Evolutionary conservation across 2,888 invertebrate genomes (phyloP).

Genomic region (Nomada ruficornis): DNA sequence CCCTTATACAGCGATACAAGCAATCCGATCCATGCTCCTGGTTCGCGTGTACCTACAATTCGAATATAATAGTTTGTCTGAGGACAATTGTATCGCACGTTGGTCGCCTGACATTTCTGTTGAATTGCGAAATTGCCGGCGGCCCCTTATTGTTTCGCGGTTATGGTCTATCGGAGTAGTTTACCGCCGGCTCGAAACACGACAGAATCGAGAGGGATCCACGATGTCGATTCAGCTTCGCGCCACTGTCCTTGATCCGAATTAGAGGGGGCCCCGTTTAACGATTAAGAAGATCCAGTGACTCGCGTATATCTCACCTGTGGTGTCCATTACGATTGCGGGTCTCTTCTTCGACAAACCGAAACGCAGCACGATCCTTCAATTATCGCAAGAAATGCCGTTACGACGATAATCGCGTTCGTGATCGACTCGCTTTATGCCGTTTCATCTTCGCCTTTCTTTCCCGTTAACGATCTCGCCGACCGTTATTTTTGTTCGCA

Average conservation of each 20-base stretch:
- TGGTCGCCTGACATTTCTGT: slow-evolving; percentile 54
- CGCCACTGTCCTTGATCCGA: slow-evolving; percentile 66
- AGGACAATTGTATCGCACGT: slow-evolving; percentile 53
- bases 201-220: slow-evolving; percentile 29
- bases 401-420: slow-evolving; percentile 68
- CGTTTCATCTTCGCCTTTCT: slow-evolving; percentile 69
- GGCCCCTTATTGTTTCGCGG: slow-evolving; percentile 56
- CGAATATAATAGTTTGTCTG: slow-evolving; percentile 52
- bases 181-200: slow-evolving; percentile 23
- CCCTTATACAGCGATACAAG: slow-evolving; percentile 12
- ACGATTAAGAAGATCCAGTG: slow-evolving; percentile 58
- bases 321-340: slow-evolving; percentile 26
- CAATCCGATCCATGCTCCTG: slow-evolving; percentile 13
- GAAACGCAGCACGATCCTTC: slow-evolving; percentile 69
- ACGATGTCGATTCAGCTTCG: slow-evolving; percentile 27
- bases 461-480: slow-evolving; percentile 58
- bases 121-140: slow-evolving; percentile 53
- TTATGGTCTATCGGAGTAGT: slow-evolving; percentile 42
- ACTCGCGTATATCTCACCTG: slow-evolving; percentile 12
- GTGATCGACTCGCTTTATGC: slow-evolving; percentile 68
- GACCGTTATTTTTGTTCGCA: slow-evolving; percentile 57
- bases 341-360: slow-evolving; percentile 47
- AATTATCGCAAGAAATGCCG: slow-evolving; percentile 72
- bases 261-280: slow-evolving; percentile 57
- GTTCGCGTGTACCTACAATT: slow-evolving; percentile 27